Percentiles rank a stretch among this genome's conserved stretches.
These are phyloP conservation scores for Styela clava DNA, from an alignment of 23 tunicate genomes.

Conservation along the genomic window DNA sequence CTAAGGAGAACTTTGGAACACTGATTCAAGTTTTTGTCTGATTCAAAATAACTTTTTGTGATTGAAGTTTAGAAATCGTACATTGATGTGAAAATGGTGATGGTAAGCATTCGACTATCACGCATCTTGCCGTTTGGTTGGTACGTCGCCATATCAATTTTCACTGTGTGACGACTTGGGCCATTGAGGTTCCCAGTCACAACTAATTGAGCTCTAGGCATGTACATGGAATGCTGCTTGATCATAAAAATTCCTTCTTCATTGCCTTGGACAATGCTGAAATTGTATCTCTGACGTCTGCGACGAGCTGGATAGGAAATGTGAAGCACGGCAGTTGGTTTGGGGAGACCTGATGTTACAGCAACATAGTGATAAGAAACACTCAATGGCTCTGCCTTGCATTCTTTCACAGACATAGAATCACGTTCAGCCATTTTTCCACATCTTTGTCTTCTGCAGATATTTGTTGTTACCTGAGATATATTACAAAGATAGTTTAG, in stretches of 20 bases:
- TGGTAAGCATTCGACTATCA: constrained; percentile 76
- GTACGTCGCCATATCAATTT: constrained; percentile 86
- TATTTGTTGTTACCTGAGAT: constrained; percentile 66
- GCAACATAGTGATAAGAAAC: constrained; percentile 67
- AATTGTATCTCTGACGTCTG: constrained; percentile 67
- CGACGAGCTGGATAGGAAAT: constrained; percentile 62
- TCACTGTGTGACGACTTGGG: constrained; percentile 53
- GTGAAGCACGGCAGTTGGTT: constrained; percentile 35
- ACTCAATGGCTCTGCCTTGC: constrained; percentile 62
- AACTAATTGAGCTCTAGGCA: constrained; percentile 56
- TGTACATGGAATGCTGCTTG: constrained; percentile 55
- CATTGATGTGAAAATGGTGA: constrained; percentile 52
- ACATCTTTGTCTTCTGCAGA: constrained; percentile 72
- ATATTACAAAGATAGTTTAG: too few relatives aligned
- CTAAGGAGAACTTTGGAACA: constrained; percentile 1
- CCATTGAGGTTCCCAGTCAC: constrained; percentile 38
- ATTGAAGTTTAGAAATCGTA: constrained; percentile 43
- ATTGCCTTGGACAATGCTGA: constrained; percentile 51
- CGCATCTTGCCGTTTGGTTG: constrained; percentile 66
- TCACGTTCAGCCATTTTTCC: constrained; percentile 23
- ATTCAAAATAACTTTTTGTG: neutral
- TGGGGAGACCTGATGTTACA: constrained; percentile 50
- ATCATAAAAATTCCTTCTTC: constrained; percentile 55
- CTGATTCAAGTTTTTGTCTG: constrained; percentile 2
- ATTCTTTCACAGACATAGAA: constrained; percentile 15